Base-by-base conservation (phyloP, 2,797 vertebrate species). In the Chelon labrosus region DNA sequence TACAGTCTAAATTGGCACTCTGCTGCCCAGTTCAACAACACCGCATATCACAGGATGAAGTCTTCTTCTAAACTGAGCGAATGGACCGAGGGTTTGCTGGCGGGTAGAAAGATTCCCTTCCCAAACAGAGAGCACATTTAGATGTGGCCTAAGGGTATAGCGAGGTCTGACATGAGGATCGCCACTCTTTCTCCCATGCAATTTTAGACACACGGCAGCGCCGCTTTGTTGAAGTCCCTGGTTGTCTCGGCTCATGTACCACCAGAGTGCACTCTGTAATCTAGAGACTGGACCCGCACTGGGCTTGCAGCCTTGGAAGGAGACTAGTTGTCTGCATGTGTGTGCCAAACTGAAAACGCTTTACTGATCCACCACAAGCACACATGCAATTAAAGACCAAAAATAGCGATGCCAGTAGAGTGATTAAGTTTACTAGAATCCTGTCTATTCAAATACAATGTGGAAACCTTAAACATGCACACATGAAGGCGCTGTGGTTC, bases 231-330 rank as follows among this genome's bases (percentile, higher is more conserved):
- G 44, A 74, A 76, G 78, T 74, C 67, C 75, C 53, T 41, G 81
- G 80, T 80, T 67, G 84, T 86, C 78, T 89, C 75, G 70, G 83
- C 78, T 88, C 87, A 79, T 61, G 86, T 80, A 83, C 79, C 63
- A 25, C 52, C 72, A 42, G 57, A 76, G 84, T 85, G 85, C 80
- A 70, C 85, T 93, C 88, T 93, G 85, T 92, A 91, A 92, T 93
- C 90, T 90, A 54, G 64, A 84, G 73, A 73, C 73, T 59, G 80
- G 88, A 83, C 85, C 79, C 50, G 44, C 75, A 75, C 74, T 86
- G 84, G 87, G 84, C 77, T 76, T 25, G 64, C 56, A 88, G 90
- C 87, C 86, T 85, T 80, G 84, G 80, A 86, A 77, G 89, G 89
- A 90, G 90, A 90, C 88, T 72, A 80, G 82, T 75, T 85, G 87